phyloP scores from a whole-genome alignment of 2,113 vertebrate genomes.

The Haemorhous mexicanus region DNA sequence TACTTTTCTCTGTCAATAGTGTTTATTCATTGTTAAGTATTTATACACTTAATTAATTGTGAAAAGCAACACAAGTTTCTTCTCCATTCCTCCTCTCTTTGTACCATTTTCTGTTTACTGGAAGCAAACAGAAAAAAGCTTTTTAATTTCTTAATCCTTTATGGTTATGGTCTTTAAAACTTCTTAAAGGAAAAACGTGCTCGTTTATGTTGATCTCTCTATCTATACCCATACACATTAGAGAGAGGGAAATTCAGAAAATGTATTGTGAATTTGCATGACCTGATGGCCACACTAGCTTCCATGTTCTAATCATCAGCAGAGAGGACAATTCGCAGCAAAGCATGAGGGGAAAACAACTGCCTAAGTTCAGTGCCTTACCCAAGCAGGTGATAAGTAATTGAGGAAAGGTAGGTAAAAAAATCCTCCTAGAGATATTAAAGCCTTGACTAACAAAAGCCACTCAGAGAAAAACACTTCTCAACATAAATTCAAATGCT shows the following conservation, averaged over 20 bases:
- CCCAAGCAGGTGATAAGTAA: background rate
- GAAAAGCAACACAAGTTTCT: background rate
- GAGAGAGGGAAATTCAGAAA: background rate
- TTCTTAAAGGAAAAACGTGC: background rate
- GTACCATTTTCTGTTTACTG: background rate
- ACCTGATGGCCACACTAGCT: background rate
- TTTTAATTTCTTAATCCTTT: background rate
- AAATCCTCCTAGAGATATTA: background rate
- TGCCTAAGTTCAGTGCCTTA: background rate
- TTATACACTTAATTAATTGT: constrained; percentile 1
- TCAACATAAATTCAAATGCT: background rate
- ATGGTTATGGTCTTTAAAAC: background rate
- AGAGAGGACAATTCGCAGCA: background rate
- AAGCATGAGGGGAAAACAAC: background rate
- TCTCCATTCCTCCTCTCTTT: background rate
- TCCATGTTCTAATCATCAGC: background rate
- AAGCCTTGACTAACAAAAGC: background rate
- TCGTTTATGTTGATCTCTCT: background rate
- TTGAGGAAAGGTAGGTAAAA: background rate
- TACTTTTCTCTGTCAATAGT: constrained; percentile 28
- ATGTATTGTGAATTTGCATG: background rate
- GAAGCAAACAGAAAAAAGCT: background rate
- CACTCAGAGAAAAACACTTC: background rate
- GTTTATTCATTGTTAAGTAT: constrained; percentile 34
- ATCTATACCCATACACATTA: background rate